These are phyloP conservation scores for Chouioia cunea DNA, from an alignment of 2,888 invertebrate genomes.

Conservation along the genomic window DNA sequence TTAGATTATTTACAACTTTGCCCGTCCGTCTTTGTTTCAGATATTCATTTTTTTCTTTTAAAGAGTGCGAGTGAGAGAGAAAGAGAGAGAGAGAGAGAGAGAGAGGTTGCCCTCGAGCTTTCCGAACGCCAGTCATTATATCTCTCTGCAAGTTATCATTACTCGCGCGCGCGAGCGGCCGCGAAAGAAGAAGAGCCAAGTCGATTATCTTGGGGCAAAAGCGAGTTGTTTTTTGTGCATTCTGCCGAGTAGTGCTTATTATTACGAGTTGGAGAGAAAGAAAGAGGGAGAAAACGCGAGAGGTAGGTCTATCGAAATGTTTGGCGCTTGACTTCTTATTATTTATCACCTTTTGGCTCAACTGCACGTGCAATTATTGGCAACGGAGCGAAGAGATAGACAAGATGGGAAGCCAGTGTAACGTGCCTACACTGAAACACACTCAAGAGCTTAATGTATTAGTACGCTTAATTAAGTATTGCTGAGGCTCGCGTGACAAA, in stretches of 20 bases:
- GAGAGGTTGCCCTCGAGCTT: slow-evolving; percentile 41
- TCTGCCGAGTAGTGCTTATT: no score
- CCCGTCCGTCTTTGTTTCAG: slow-evolving; percentile 41
- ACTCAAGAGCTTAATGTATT: slow-evolving; percentile 66
- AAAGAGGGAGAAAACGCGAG: slow-evolving; percentile 20
- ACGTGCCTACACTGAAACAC: slow-evolving; percentile 54
- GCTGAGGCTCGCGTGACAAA: slow-evolving; percentile 29
- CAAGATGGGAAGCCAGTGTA: slow-evolving; percentile 25
- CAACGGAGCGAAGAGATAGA: no score
- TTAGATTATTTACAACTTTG: slow-evolving; percentile 66
- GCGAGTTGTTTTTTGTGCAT: slow-evolving; percentile 26
- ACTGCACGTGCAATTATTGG: no score
- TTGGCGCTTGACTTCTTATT: no score
- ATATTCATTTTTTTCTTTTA: no score
- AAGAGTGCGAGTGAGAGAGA: not conserved
- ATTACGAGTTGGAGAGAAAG: no score
- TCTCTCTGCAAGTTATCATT: slow-evolving; percentile 64
- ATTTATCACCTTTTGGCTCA: no score
- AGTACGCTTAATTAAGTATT: slow-evolving; percentile 67
- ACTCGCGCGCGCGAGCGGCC: slow-evolving; percentile 50
- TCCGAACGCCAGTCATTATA: slow-evolving; percentile 59
- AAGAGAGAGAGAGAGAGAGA: not conserved
- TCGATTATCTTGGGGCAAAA: slow-evolving; percentile 53
- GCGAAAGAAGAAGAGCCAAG: slow-evolving; percentile 47
- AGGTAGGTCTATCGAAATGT: slow-evolving; percentile 37